phyloP scores from a whole-genome alignment of 2,888 invertebrate species.

The Cephus runcator region DNA sequence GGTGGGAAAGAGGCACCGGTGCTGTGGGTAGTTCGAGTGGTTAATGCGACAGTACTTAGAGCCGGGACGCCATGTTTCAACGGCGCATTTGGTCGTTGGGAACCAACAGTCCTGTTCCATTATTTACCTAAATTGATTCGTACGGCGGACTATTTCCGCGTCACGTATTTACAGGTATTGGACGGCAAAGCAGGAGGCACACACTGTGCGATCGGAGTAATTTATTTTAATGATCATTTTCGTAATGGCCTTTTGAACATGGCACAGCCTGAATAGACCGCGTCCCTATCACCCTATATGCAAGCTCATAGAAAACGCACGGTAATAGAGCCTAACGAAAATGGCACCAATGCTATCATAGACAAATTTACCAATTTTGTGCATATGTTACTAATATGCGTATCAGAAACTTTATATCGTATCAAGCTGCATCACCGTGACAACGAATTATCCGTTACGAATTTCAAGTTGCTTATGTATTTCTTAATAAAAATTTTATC shows the following conservation, averaged over 20 bases:
- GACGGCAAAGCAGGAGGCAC: slow-evolving; percentile 13
- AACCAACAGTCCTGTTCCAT: slow-evolving; percentile 35
- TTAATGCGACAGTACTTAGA: too few relatives aligned
- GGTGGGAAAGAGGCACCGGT: too few relatives aligned
- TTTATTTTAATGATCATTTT: slow-evolving; percentile 63
- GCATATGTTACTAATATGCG: too few relatives aligned
- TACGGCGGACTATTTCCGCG: slow-evolving; percentile 48
- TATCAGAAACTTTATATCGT: too few relatives aligned
- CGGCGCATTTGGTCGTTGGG: slow-evolving; percentile 22
- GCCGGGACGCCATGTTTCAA: too few relatives aligned
- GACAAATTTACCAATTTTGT: too few relatives aligned
- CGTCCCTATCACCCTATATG: slow-evolving; percentile 9
- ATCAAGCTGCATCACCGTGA: too few relatives aligned
- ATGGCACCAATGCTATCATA: background rate
- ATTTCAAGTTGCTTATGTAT: too few relatives aligned
- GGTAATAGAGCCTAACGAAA: background rate
- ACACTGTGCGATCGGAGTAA: slow-evolving; percentile 48
- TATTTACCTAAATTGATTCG: slow-evolving; percentile 59
- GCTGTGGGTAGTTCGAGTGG: too few relatives aligned
- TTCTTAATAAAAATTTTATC: too few relatives aligned
- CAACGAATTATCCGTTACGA: too few relatives aligned
- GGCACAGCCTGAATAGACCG: slow-evolving; percentile 39
- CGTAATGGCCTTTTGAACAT: slow-evolving; percentile 59
- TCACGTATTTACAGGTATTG: slow-evolving; percentile 29
- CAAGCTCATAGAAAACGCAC: slow-evolving; percentile 1